Base-by-base conservation (phyloP, 2,797 vertebrate genomes). In the Sibirionetta formosa region DNA sequence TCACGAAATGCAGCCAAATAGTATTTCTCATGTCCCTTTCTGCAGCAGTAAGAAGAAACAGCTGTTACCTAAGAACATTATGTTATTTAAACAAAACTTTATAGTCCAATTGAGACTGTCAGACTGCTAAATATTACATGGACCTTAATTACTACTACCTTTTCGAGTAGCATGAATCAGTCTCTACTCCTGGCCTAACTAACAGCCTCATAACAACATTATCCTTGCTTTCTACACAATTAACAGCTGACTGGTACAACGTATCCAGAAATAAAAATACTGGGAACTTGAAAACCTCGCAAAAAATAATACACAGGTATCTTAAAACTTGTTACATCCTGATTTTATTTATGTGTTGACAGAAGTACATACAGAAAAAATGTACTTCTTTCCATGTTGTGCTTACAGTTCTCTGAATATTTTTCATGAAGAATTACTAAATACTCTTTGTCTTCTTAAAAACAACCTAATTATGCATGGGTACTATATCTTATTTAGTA, bases 1-100 rank as follows among this genome's bases (percentile, higher is more conserved):
- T 75, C 83, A 42, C 78, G 51, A 92, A 91, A 88, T 88, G 11
- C 66, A 90, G 63, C 9, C 22, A 86, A 96, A 53, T 44, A 38
- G 48, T 4, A 10, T 63, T 89, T 77, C 53, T 65, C 27, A 29
- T 80, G 40, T 69, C 44, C 18, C 22, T 36, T 70, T 61, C 35
- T 38, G 31, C 24, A 80, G 23, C 15, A 63, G 2, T 53, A 89
- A 73, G 33, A 60, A 68, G 64, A 75, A 68, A 27, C 0, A 77
- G 31, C 26, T 31, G 7, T 60, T 72, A 56, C 19, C 44, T 23
- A 61, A 72, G 38, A 83, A 19, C 13, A 58, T 27, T 17, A 33
- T 1, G 11, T 33, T 46, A 80, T 44, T 4, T 40, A 17, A 86
- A 89, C 27, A 68, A 35, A 94, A 81, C 16, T 56, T 57, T 33